These are phyloP conservation scores for Zaprionus ornatus DNA, from an alignment of 1,140 invertebrate species.

Conservation along the genomic window DNA sequence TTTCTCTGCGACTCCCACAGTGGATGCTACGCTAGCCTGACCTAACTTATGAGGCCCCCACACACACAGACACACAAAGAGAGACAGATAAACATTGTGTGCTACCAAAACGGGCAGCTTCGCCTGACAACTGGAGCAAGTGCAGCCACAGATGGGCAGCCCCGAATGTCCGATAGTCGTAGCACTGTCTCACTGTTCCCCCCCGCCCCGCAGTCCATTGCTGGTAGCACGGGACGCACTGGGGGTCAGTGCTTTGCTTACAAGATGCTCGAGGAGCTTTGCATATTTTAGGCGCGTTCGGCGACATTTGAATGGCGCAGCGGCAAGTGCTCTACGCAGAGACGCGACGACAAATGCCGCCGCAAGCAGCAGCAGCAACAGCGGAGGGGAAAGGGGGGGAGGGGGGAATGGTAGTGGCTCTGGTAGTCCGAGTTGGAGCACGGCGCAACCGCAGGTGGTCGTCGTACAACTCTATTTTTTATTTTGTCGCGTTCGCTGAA, in stretches of 20 bases:
- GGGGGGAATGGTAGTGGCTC: neutral
- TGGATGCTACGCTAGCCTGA: constrained; percentile 4
- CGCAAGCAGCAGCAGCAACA: neutral
- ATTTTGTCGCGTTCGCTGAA: constrained; percentile 79
- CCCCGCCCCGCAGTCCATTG: neutral
- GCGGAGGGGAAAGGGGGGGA: neutral
- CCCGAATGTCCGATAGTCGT: neutral
- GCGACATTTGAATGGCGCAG: constrained; percentile 74
- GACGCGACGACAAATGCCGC: constrained; percentile 62
- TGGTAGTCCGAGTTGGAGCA: constrained; percentile 33
- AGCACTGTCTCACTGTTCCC: neutral
- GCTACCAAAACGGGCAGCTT: constrained; percentile 36
- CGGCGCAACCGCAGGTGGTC: constrained; percentile 72
- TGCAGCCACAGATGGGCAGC: constrained; percentile 22
- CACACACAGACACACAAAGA: constrained; percentile 5
- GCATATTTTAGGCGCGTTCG: constrained; percentile 73
- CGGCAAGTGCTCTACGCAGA: constrained; percentile 65
- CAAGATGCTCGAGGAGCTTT: constrained; percentile 79
- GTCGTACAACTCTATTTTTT: constrained; percentile 82
- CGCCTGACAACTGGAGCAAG: constrained; percentile 58
- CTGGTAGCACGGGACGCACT: constrained; percentile 28
- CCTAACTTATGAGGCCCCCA: constrained; percentile 66
- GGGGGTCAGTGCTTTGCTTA: constrained; percentile 73
- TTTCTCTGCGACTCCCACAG: neutral
- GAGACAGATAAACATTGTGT: constrained; percentile 6